phyloP scores from a whole-genome alignment of 2,888 invertebrate genomes.

The Nebria salina region DNA sequence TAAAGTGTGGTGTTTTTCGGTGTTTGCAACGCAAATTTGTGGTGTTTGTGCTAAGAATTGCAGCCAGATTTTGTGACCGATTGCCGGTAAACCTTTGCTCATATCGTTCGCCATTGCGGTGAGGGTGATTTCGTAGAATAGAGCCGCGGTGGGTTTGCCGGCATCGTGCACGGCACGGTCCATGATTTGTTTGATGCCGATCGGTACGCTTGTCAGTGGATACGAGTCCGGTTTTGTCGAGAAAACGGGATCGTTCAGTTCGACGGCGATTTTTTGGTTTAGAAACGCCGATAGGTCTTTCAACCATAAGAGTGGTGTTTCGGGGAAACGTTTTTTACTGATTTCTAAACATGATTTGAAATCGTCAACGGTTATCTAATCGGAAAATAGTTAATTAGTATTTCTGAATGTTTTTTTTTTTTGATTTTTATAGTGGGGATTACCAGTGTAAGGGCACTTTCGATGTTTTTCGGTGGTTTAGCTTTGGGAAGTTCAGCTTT shows the following conservation, averaged over 20 bases:
- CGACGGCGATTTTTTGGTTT: conserved; percentile 70
- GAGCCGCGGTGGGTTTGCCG: conserved; percentile 70
- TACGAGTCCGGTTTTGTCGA: conserved; percentile 67
- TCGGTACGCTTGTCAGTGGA: conserved; percentile 65
- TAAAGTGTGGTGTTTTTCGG: conserved; percentile 71
- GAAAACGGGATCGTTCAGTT: conserved; percentile 72
- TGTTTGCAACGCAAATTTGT: conserved; percentile 69
- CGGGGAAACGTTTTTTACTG: conserved; percentile 73
- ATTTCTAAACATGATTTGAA: conserved; percentile 65
- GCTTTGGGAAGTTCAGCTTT: conserved; percentile 68
- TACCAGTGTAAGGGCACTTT: conserved; percentile 72
- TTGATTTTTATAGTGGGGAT: too few species aligned
- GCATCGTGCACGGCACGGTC: conserved; percentile 68
- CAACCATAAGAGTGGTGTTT: conserved; percentile 76
- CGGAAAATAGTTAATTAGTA: not conserved
- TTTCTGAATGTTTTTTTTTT: too few species aligned
- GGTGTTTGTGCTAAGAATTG: conserved; percentile 77
- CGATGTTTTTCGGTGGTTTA: conserved; percentile 72
- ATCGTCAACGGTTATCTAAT: conserved; percentile 71
- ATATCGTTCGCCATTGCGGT: conserved; percentile 78
- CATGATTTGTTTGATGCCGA: conserved; percentile 59
- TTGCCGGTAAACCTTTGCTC: conserved; percentile 72
- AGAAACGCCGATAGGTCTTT: conserved; percentile 74
- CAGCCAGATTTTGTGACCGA: conserved; percentile 76
- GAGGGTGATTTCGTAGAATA: conserved; percentile 77